Evolutionary conservation across 2,797 vertebrate species (phyloP), one percentile per base, ranked within the genome.

Genomic region (Odontamblyopus rebecca): DNA sequence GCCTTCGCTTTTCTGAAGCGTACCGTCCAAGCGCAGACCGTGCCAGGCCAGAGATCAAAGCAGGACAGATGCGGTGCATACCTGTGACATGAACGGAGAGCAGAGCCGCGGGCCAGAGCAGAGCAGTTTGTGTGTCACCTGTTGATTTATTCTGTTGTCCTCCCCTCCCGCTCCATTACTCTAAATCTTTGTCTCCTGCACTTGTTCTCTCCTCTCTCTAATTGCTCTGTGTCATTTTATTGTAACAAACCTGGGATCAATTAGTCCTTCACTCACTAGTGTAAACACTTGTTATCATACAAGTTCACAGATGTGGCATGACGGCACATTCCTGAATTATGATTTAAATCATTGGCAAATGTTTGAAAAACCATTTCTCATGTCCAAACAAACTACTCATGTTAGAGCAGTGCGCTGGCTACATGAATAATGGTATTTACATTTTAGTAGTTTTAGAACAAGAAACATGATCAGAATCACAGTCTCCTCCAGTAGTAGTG

Each of bases 21-120:
- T 53, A 59, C 81, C 67, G 79, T 85, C 76, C 86, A 70, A 83
- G 80, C 60, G 78, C 78, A 85, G 89, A 83, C 80, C 67, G 83
- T 92, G 91, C 89, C 92, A 91, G 85, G 86, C 87, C 50, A 73
- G 82, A 94, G 91, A 94, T 94, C 92, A 94, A 94, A 95, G 93
- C 73, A 0, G 71, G 85, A 85, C 90, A 88, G 89, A 93, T 89
- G 89, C 84, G 32, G 89, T 83, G 32, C 92, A 93, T 94, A 94
- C 93, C 90, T 93, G 90, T 83, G 87, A 89, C 88, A 76, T 94
- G 91, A 94, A 88, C 79, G 74, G 81, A 75, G 77, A 89, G 89
- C 86, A 76, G 85, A 35, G 89, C 93, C 93, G 88, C 79, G 19
- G 92, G 89, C 92, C 88, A 94, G 91, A 92, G 90, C 91, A 89